phyloP scores from a whole-genome alignment of 1,140 invertebrate genomes.

The Caenorhabditis latens region DNA sequence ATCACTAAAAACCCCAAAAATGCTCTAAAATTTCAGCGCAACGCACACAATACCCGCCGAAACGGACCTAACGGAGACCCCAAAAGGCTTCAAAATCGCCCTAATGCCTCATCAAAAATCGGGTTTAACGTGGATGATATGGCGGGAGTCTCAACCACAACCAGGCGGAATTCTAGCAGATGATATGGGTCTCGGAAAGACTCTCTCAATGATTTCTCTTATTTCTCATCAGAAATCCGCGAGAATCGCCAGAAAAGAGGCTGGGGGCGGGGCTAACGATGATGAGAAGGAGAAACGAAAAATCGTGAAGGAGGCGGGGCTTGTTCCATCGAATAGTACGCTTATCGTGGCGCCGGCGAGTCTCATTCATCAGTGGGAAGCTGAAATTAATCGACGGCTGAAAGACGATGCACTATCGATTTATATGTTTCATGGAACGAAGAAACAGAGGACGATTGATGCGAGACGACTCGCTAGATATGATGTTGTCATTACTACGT shows the following conservation, averaged over 20 bases:
- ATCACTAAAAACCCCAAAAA: no score
- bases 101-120: slow-evolving; percentile 90
- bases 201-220: slow-evolving; percentile 90
- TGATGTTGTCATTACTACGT: slow-evolving; percentile 81
- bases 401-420: slow-evolving; percentile 81
- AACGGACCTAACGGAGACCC: slow-evolving; percentile 66
- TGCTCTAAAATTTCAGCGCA: slow-evolving; percentile 67
- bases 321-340: slow-evolving; percentile 81
- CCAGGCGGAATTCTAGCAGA: slow-evolving; percentile 86
- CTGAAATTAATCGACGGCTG: slow-evolving; percentile 83
- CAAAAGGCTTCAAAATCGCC: slow-evolving; percentile 68
- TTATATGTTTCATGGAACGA: slow-evolving; percentile 86
- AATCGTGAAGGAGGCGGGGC: slow-evolving; percentile 62
- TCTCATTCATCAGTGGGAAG: slow-evolving; percentile 86
- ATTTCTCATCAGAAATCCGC: slow-evolving; percentile 80
- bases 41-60: slow-evolving; percentile 56
- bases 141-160: slow-evolving; percentile 88
- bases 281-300: slow-evolving; percentile 21
- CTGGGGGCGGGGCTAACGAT: background rate
- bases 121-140: slow-evolving; percentile 88
- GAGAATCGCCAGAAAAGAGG: slow-evolving; percentile 5
- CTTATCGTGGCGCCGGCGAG: slow-evolving; percentile 90
- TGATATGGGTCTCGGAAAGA: slow-evolving; percentile 94
- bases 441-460: slow-evolving; percentile 81
- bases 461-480: slow-evolving; percentile 78